Base-by-base conservation (phyloP, 2,113 vertebrate genomes). In the Syngnathoides biaculeatus region DNA sequence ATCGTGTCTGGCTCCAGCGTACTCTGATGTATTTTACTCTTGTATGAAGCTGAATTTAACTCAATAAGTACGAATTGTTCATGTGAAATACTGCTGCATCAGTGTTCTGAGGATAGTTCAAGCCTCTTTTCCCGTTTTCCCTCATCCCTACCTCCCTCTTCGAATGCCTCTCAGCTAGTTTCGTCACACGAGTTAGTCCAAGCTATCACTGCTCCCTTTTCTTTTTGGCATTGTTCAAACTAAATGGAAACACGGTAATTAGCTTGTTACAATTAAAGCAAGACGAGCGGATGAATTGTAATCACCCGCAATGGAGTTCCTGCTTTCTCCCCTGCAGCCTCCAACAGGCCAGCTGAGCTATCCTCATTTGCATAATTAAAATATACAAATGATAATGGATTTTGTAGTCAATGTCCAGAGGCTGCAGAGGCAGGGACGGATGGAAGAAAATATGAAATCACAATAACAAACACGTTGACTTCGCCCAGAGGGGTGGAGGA, bases 361-460 rank as follows among this genome's bases (percentile, higher is more conserved):
- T 94, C 93, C 95, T 97, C 92, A 99, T 99, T 99, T 99, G 94
- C 96, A 99, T 99, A 98, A 98, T 99, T 99, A 99, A 98, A 99
- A 99, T 98, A 98, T 97, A 98, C 96, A 98, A 99, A 99, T 98
- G 97, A 98, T 99, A 98, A 99, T 99, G 96, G 96, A 98, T 98
- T 98, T 98, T 97, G 95, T 98, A 98, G 95, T 99, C 96, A 98
- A 98, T 99, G 98, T 98, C 96, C 95, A 99, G 96, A 93, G 94
- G 97, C 96, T 97, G 96, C 96, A 94, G 94, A 97, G 96, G 93
- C 91, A 93, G 83, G 93, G 85, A 97, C 81, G 85, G 56, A 58
- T 27, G 84, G 81, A 78, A 81, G 83, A 76, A 86, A 96, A 95
- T 96, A 96, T 96, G 97, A 98, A 97, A 98, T 97, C 95, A 97